These are phyloP conservation scores for Sympetrum striolatum DNA, from an alignment of 2,888 invertebrate species.

Conservation along the genomic window DNA sequence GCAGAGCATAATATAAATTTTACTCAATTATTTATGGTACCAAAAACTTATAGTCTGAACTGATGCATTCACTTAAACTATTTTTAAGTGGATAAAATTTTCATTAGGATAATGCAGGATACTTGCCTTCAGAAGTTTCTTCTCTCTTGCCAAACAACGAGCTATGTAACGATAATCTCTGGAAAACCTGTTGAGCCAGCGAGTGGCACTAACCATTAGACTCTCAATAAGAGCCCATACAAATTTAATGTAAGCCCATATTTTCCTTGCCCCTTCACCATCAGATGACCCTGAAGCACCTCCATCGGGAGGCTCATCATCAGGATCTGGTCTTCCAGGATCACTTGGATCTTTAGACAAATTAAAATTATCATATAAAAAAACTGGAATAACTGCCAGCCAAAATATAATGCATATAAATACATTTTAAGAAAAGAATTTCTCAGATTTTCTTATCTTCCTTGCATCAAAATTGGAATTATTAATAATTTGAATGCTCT, in stretches of 20 bases:
- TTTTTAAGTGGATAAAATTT: too few relatives aligned
- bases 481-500: too few relatives aligned
- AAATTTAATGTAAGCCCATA: conserved; percentile 66
- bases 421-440: too few relatives aligned
- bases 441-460: too few relatives aligned
- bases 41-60: too few relatives aligned
- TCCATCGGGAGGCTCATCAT: conserved; percentile 25
- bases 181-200: conserved; percentile 84
- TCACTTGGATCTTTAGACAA: background rate
- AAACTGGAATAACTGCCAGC: too few relatives aligned
- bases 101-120: too few relatives aligned
- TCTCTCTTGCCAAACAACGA: conserved; percentile 85
- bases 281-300: conserved; percentile 47
- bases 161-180: conserved; percentile 95
- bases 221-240: conserved; percentile 77
- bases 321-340: background rate
- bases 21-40: too few relatives aligned
- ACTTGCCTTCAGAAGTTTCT: conserved; percentile 81
- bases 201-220: conserved; percentile 80
- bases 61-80: too few relatives aligned
- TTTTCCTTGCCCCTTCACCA: conserved; percentile 59
- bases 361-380: background rate
- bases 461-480: too few relatives aligned
- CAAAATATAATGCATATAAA: too few relatives aligned
- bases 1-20: too few relatives aligned